Evolutionary conservation across 2,113 vertebrate species (phyloP).

Genomic region (Eurystomus gularis): DNA sequence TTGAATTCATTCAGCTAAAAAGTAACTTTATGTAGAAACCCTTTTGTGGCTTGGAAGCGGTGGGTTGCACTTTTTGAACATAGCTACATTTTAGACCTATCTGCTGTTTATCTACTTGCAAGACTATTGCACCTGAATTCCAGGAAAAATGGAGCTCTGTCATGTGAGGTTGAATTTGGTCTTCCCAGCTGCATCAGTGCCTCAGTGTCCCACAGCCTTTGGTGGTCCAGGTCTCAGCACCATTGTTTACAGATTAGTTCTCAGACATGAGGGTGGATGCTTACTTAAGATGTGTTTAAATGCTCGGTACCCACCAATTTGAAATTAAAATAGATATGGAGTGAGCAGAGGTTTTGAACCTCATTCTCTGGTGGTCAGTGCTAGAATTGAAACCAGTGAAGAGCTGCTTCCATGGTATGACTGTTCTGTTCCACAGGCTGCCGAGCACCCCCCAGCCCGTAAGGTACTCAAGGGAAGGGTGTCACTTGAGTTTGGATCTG

Average conservation of each 20-base stretch:
- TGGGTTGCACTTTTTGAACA: neutral
- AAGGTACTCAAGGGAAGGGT: neutral
- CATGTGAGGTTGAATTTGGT: neutral
- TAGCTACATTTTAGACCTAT: neutral
- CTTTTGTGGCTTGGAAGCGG: neutral
- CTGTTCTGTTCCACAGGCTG: neutral
- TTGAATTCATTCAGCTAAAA: neutral
- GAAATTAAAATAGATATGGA: neutral
- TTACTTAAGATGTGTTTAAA: neutral
- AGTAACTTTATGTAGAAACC: neutral
- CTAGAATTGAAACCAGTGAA: neutral
- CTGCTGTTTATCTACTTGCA: neutral
- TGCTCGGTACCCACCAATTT: neutral
- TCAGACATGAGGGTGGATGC: neutral
- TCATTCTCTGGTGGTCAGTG: rapidly evolving
- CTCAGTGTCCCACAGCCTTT: neutral
- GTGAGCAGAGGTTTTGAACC: neutral
- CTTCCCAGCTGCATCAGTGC: neutral
- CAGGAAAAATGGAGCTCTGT: neutral
- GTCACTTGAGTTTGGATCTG: neutral
- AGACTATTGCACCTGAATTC: neutral
- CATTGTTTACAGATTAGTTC: rapidly evolving
- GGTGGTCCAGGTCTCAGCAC: neutral
- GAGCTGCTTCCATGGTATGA: neutral
- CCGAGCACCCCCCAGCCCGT: neutral